Base-by-base conservation (phyloP, 2,888 invertebrate genomes). In the Priocnemis perturbator region DNA sequence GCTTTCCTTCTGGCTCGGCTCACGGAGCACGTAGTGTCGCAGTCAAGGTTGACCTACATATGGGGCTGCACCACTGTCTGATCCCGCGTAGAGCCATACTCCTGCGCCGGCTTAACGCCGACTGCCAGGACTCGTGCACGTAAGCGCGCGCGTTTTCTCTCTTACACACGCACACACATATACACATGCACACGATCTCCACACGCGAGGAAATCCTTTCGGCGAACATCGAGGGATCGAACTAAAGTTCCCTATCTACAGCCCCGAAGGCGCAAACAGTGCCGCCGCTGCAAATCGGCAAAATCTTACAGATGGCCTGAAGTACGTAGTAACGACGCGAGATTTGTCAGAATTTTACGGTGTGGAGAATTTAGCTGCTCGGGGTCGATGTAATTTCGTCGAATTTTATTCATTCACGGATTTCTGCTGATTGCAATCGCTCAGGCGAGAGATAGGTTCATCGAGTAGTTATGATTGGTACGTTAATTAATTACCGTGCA, bases 21-120 rank as follows among this genome's bases (percentile, higher is more conserved):
- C 78, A 74, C 78, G 73, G 70, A 76, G 84, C 86, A 87, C 87
- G 87, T 87, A 86, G 75, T 87, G 86, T 86, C 86, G 87, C 86
- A 87, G 85, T 85, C 83, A 73, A 75, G 78, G 78, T 73, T 86
- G 86, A 86, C 86, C 87, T 85, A 86, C 78, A 86, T 87, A 74
- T 79, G 77, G 71, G 70, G 77, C 50, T 72, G 84, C 81, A 78
- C 84, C 77, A 85, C 83, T 75, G 74, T 71, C 78, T 68, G 79
- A 77, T 77, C 74, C 64, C 65, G 47, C 58, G 72, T 68, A 64
- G 61, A 71, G 58, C 64, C 62, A 48, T 67, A 73, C 71, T 67
- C 60, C 74, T 69, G 66, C 62, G 72, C 55, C 65, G 65, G 62
- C 69, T 77, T 76, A 73, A 60, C 73, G 69, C 58, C 71, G 58